phyloP scores from a whole-genome alignment of 2,888 invertebrate genomes.

The Macaria liturata region DNA sequence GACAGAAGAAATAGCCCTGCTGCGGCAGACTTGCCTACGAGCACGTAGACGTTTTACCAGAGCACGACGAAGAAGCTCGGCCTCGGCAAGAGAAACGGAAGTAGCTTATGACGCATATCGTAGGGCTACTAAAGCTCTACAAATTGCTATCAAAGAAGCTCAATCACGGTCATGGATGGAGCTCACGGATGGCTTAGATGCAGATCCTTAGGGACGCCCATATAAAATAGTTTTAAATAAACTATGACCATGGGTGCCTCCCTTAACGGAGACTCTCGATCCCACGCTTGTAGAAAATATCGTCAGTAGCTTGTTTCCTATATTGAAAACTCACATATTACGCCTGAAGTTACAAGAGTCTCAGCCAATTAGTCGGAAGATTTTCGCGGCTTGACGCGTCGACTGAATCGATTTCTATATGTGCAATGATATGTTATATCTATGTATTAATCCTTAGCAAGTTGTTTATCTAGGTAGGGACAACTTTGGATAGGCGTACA shows the following conservation, averaged over 20 bases:
- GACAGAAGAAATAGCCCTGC: background rate
- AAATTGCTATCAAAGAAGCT: background rate
- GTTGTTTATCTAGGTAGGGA: background rate
- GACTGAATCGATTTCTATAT: too few relatives aligned
- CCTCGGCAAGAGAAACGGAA: background rate
- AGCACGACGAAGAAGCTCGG: background rate
- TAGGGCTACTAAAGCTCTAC: constrained; percentile 1
- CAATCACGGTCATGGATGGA: background rate
- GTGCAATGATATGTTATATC: too few relatives aligned
- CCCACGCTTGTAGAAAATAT: constrained; percentile 1
- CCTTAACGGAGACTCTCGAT: constrained; percentile 8
- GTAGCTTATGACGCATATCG: background rate
- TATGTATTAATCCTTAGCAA: background rate
- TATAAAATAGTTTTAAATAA: constrained; percentile 11
- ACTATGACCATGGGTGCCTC: constrained; percentile 17
- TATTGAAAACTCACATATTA: too few relatives aligned
- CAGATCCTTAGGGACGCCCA: constrained; percentile 9
- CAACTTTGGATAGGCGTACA: background rate
- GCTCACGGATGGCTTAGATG: background rate
- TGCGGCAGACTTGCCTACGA: background rate
- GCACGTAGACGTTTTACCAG: background rate
- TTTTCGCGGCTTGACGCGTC: too few relatives aligned
- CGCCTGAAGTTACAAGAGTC: too few relatives aligned
- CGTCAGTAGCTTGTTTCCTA: background rate
- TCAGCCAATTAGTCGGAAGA: too few relatives aligned